Percentiles rank a stretch among this genome's conserved stretches.
Conservation (phyloP, 2,888 invertebrate genomes). For the Pharmacophagus antenor region DNA sequence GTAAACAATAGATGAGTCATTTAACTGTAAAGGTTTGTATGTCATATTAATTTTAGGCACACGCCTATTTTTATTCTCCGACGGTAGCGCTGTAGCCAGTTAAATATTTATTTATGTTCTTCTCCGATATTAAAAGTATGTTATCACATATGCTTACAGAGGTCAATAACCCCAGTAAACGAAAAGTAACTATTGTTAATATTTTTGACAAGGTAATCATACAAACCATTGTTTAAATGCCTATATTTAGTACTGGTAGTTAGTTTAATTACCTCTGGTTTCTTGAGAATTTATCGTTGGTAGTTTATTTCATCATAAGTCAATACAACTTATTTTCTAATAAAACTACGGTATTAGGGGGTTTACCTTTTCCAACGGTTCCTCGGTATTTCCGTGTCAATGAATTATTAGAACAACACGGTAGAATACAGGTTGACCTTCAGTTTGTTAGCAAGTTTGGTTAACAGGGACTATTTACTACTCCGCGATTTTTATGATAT, state of each 20-base stretch:
- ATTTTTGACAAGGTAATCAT: no score
- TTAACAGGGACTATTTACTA: not conserved
- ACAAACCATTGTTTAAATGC: no score
- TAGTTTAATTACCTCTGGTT: constrained; percentile 1
- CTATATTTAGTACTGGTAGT: not conserved
- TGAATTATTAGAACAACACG: constrained; percentile 6
- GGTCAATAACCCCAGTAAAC: not conserved
- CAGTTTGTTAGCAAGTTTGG: not conserved
- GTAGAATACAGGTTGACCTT: constrained; percentile 4
- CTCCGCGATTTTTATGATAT: not conserved
- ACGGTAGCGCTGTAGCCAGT: not conserved
- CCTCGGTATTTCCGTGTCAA: constrained; percentile 4
- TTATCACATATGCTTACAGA: not conserved
- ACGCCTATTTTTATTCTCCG: constrained; percentile 18
- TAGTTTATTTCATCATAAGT: not conserved
- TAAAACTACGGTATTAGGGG: constrained; percentile 2
- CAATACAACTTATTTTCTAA: not conserved
- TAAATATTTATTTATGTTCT: not conserved
- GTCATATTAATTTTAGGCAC: constrained; percentile 22
- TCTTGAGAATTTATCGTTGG: not conserved
- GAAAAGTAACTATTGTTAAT: no score
- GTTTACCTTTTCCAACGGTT: constrained; percentile 6
- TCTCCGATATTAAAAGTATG: not conserved
- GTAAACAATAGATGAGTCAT: constrained; percentile 27
- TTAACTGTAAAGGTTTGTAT: not conserved